phyloP scores from a whole-genome alignment of 1,140 invertebrate genomes.

The Drosophila nebulosa region DNA sequence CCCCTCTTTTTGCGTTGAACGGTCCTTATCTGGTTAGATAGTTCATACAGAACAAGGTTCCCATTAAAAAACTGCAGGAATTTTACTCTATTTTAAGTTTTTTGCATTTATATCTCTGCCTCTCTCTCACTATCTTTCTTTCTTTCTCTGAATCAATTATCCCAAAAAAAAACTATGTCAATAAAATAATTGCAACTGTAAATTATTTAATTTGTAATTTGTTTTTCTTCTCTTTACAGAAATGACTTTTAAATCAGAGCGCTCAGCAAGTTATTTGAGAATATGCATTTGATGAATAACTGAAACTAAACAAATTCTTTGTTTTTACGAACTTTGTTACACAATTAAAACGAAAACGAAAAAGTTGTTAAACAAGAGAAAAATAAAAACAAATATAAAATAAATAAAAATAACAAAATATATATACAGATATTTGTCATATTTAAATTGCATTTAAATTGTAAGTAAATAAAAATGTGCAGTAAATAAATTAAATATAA shows the following conservation, averaged over 20 bases:
- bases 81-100: too few relatives aligned
- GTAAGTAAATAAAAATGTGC: conserved; percentile 44
- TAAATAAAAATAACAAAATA: conserved; percentile 26
- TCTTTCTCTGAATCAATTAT: too few relatives aligned
- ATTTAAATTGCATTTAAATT: conserved; percentile 53
- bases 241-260: conserved; percentile 22
- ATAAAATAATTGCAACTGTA: neutral
- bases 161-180: too few relatives aligned
- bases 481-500: conserved; percentile 59
- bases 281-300: conserved; percentile 30
- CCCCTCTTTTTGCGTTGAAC: too few relatives aligned
- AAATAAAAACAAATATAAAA: conserved; percentile 8
- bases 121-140: too few relatives aligned
- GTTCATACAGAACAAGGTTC: too few relatives aligned
- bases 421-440: conserved; percentile 41
- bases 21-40: too few relatives aligned
- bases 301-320: conserved; percentile 21
- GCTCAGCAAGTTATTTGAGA: conserved; percentile 18
- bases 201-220: too few relatives aligned
- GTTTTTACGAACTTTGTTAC: conserved; percentile 49
- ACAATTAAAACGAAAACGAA: conserved; percentile 19
- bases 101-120: too few relatives aligned
- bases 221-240: conserved; percentile 43
- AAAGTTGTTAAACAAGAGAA: conserved; percentile 39
- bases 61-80: too few relatives aligned